These are phyloP conservation scores for Oryzias javanicus DNA, from an alignment of 2,113 vertebrate genomes.

Conservation along the genomic window DNA sequence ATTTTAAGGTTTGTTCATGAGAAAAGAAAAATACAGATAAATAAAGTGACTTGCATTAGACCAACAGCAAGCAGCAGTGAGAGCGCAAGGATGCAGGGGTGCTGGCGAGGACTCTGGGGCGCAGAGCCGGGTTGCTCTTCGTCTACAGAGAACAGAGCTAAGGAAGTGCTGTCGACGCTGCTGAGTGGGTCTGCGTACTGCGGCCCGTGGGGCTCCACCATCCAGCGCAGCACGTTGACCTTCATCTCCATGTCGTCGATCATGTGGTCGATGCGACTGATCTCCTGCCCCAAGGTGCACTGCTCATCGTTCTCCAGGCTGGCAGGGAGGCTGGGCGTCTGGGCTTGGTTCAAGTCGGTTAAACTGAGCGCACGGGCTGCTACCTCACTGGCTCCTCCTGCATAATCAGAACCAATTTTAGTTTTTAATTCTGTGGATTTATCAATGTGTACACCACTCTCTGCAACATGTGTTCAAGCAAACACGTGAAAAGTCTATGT, in stretches of 20 bases:
- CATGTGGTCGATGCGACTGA: constrained; percentile 60
- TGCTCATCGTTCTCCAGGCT: constrained; percentile 65
- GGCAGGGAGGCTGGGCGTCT: constrained; percentile 17
- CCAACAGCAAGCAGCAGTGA: constrained; percentile 51
- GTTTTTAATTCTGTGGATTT: background rate
- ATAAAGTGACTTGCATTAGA: constrained; percentile 46
- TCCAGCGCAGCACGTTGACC: constrained; percentile 73
- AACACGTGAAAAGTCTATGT: too few species aligned
- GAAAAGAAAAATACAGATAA: constrained; percentile 64
- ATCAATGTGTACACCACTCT: background rate
- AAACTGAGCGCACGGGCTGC: constrained; percentile 72
- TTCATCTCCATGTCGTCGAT: constrained; percentile 77
- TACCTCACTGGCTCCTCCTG: constrained; percentile 67
- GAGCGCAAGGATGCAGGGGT: constrained; percentile 32
- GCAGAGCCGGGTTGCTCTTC: constrained; percentile 58
- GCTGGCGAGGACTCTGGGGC: constrained; percentile 22
- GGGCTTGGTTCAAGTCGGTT: constrained; percentile 53
- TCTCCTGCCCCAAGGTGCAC: constrained; percentile 66
- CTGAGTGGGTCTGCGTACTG: constrained; percentile 65
- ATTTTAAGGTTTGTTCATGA: constrained; percentile 39
- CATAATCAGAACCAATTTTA: background rate
- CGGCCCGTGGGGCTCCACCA: constrained; percentile 60
- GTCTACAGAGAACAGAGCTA: constrained; percentile 62
- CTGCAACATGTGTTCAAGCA: too few species aligned
- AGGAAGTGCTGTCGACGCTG: constrained; percentile 66